Evolutionary conservation across 1,140 invertebrate species (phyloP), one percentile per base, ranked within the genome.

Genomic region (Pissodes strobi): DNA sequence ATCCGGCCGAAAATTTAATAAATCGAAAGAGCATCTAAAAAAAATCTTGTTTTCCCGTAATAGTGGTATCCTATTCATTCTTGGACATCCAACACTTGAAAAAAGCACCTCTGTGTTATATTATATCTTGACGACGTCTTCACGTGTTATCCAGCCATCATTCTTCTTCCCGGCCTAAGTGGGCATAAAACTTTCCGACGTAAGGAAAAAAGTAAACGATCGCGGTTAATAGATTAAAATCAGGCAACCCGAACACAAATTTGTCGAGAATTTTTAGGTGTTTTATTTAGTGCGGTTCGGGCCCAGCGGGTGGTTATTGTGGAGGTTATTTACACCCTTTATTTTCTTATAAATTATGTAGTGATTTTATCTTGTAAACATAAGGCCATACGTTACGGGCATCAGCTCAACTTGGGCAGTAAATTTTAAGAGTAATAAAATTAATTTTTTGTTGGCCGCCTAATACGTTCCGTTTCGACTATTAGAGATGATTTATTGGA

Each of bases 241-340:
- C 61, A 49, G 52, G 43, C 41, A 48, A 38, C 30, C 62, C 43
- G 68, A 64, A 66, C 69, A 72, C 67, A 72, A 72, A 72, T 72
- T 72, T 72, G 71, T 72, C 69, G 63, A 67, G 69, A 69, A 64
- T 69, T 70, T 68, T 70, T 61, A 59, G 59, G 65, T 63, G 66
- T 69, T 69, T 70, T 69, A 70, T 69, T 70, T 64, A 64, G 63
- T 63, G 66, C 51, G 66, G 48, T 63, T 53, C 45, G 12, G 45
- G 46, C 59, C 23, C 71, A 61, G 69, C 71, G 64, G 71, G 71
- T 66, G 53, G 63, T 68, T 69, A 72, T 72, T 72, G 71, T 72
- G 67, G 56, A 48, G 69, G 68, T 69, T 72, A 72, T 72, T 72
- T 72, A 72, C 71, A 72, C 71, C 71, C 71, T 71, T 67, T 58